phyloP scores from a whole-genome alignment of 1,140 invertebrate species.

The Drosophila melanogaster region Release_6_plus_ISO1_MT NT_033777.3:9133001-9133500 shows the following conservation, averaged over 20 bases:
- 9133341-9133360: conserved; percentile 69
- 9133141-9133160: too few species aligned
- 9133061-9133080: too few species aligned
- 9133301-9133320: not conserved
- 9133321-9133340: conserved; percentile 56
- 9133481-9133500: conserved; percentile 83
- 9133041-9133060: conserved; percentile 1
- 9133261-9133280: not conserved
- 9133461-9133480: conserved; percentile 83
- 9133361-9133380: conserved; percentile 71
- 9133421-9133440: conserved; percentile 42
- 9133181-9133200: too few species aligned
- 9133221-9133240: too few species aligned
- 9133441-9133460: conserved; percentile 37
- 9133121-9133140: too few species aligned
- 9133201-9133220: too few species aligned
- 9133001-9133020: conserved; percentile 13
- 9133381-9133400: not conserved
- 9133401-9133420: not conserved
- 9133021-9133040: not conserved
- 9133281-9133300: not conserved
- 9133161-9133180: too few species aligned
- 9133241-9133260: not conserved
- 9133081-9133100: too few species aligned
- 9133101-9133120: too few species aligned